Conservation (phyloP, 2,113 vertebrate species). For the Sula dactylatra region DNA sequence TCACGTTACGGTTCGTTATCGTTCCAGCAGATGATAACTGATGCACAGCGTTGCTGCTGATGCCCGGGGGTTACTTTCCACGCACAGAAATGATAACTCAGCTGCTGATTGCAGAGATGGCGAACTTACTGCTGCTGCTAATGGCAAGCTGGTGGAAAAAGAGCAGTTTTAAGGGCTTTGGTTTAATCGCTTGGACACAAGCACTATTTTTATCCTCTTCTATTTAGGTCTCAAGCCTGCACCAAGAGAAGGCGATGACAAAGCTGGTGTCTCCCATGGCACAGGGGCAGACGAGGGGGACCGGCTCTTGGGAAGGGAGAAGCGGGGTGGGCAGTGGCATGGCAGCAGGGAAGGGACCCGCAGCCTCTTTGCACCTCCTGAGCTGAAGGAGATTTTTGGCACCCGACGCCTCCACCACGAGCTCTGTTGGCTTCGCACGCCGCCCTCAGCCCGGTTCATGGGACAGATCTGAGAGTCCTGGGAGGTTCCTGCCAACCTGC, state of each 20-base stretch:
- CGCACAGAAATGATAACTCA: background rate
- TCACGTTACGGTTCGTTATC: background rate
- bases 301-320: background rate
- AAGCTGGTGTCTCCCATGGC: background rate
- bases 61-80: background rate
- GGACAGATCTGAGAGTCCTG: no score
- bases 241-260: background rate
- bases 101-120: background rate
- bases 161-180: background rate
- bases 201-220: background rate
- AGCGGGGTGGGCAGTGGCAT: accelerated
- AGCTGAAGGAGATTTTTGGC: accelerated
- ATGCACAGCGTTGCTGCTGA: background rate
- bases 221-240: background rate
- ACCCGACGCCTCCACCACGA: accelerated
- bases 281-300: background rate
- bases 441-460: no score
- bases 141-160: background rate
- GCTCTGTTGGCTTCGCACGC: accelerated
- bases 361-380: background rate
- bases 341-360: no score
- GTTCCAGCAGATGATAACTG: background rate
- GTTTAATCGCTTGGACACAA: background rate
- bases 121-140: background rate
- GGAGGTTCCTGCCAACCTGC: background rate